These are phyloP conservation scores for Ataeniobius toweri DNA, from an alignment of 2,797 vertebrate genomes.

Conservation along the genomic window DNA sequence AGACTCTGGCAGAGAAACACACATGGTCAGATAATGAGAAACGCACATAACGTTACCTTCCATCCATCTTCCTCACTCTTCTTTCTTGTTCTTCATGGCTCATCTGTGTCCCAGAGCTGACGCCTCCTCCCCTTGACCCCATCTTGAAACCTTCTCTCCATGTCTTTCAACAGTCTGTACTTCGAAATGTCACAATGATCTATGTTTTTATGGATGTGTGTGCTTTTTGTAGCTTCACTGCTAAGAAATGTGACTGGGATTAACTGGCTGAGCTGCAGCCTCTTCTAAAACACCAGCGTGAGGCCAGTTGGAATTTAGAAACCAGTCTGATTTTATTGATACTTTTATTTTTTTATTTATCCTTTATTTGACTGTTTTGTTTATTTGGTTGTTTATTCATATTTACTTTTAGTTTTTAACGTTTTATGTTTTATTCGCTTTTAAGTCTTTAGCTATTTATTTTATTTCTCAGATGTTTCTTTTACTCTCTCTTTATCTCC, in stretches of 20 bases:
- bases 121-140: conserved; percentile 57
- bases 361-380: too few species aligned
- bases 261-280: neutral
- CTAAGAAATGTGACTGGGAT: neutral
- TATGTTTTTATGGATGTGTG: conserved; percentile 34
- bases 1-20: conserved; percentile 21
- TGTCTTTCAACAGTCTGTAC: conserved; percentile 47
- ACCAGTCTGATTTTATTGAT: neutral
- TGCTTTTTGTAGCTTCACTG: conserved; percentile 18
- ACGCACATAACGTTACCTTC: conserved; percentile 30
- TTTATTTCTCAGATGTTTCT: too few species aligned
- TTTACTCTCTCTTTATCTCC: neutral
- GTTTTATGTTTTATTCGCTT: too few species aligned
- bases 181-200: conserved; percentile 45
- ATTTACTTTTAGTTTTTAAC: neutral
- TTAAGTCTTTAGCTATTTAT: too few species aligned
- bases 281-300: neutral
- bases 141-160: conserved; percentile 20
- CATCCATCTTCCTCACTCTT: conserved; percentile 49
- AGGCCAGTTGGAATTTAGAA: neutral
- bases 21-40: conserved; percentile 39
- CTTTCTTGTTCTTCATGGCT: conserved; percentile 31
- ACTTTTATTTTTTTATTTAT: too few species aligned
- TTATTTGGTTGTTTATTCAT: neutral
- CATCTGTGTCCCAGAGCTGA: conserved; percentile 46